These are phyloP conservation scores for Toxonevra muliebris DNA, from an alignment of 2,888 invertebrate genomes.

Conservation along the genomic window DNA sequence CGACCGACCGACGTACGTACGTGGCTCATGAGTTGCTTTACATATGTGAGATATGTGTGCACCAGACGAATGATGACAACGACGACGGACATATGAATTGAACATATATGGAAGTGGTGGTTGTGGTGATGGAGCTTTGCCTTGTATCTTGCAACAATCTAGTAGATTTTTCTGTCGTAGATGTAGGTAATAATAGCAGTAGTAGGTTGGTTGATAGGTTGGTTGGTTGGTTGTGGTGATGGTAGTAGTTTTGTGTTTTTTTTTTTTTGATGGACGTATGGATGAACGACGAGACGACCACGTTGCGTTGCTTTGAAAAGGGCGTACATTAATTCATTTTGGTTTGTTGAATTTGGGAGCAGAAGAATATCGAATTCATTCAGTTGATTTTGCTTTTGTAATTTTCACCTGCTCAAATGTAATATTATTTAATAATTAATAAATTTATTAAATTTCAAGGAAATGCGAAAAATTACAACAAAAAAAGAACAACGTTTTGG, in stretches of 20 bases:
- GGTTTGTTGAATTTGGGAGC: neutral
- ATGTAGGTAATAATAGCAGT: neutral
- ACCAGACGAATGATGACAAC: neutral
- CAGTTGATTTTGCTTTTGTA: slow-evolving; percentile 21
- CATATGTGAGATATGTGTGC: too few species aligned
- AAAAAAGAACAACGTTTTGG: slow-evolving; percentile 17
- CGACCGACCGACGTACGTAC: too few species aligned
- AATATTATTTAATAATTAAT: slow-evolving; percentile 10
- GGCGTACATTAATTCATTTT: neutral
- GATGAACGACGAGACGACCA: slow-evolving; percentile 1
- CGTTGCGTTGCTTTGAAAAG: slow-evolving; percentile 8
- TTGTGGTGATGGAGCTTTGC: slow-evolving; percentile 28
- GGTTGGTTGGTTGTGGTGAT: slow-evolving; percentile 3
- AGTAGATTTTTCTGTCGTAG: neutral
- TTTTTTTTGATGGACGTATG: slow-evolving; percentile 11
- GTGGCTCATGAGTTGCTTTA: too few species aligned
- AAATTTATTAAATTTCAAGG: too few species aligned
- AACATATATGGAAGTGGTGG: slow-evolving; percentile 25
- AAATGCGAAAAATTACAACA: too few species aligned
- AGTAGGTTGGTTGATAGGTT: neutral
- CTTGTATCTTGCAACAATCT: slow-evolving; percentile 11
- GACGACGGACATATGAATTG: neutral
- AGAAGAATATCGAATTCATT: neutral
- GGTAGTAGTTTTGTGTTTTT: neutral
- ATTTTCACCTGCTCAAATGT: slow-evolving; percentile 28